Evolutionary conservation across 2,797 vertebrate genomes (phyloP).

Genomic region (Scyliorhinus canicula): DNA sequence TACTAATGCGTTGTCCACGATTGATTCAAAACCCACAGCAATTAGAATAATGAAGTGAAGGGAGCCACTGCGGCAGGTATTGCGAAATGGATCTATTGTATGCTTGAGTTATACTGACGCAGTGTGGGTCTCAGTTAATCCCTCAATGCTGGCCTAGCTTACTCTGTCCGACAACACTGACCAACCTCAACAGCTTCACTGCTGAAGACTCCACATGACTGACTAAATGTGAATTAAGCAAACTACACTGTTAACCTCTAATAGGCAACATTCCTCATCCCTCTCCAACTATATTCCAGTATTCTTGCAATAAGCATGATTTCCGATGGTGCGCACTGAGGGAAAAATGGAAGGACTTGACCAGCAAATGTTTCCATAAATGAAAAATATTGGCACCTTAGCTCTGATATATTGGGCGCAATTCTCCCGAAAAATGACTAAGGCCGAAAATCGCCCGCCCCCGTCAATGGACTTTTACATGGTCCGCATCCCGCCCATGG

Average conservation of each 20-base stretch:
- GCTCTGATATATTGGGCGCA: no score
- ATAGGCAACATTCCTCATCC: not conserved
- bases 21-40: slow-evolving; percentile 14
- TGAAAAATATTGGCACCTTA: not conserved
- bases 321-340: not conserved
- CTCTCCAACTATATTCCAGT: not conserved
- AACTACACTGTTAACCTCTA: not conserved
- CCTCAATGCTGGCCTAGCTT: not conserved
- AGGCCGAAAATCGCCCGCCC: no score
- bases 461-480: no score
- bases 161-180: not conserved
- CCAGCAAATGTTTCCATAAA: not conserved
- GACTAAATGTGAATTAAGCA: not conserved
- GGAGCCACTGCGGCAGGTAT: not conserved
- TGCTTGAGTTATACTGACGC: not conserved
- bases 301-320: not conserved
- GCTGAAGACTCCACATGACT: not conserved
- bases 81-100: slow-evolving; percentile 3
- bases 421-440: no score
- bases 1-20: not conserved
- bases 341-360: not conserved
- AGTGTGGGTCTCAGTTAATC: not conserved
- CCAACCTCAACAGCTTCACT: not conserved
- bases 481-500: no score
- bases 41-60: slow-evolving; percentile 28